Evolutionary conservation across 1,140 invertebrate genomes (phyloP).

Genomic region (Scaptodrosophila lebanonensis): DNA sequence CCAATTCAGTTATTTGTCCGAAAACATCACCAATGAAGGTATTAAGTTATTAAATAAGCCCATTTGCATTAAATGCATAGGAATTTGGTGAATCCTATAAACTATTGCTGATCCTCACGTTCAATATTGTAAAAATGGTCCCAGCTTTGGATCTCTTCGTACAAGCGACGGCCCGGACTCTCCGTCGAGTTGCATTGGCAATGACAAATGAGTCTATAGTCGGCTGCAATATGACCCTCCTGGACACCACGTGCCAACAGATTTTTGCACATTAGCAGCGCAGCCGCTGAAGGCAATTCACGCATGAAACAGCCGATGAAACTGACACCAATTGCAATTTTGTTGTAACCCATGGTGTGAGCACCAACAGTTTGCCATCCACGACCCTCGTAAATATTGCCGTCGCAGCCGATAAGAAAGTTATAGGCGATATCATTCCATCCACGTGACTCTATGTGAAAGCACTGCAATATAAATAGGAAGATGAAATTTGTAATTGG

Average conservation of each 20-base stretch:
- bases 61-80: slow-evolving; percentile 17
- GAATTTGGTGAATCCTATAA: slow-evolving; percentile 10
- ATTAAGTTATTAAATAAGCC: slow-evolving; percentile 1
- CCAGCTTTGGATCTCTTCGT: slow-evolving; percentile 71
- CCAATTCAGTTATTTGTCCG: slow-evolving; percentile 15
- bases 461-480: slow-evolving; percentile 76
- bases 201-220: slow-evolving; percentile 79
- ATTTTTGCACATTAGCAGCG: slow-evolving; percentile 66
- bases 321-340: slow-evolving; percentile 80
- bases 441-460: slow-evolving; percentile 79
- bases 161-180: slow-evolving; percentile 68
- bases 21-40: slow-evolving; percentile 15
- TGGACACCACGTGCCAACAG: slow-evolving; percentile 77
- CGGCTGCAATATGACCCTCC: slow-evolving; percentile 73
- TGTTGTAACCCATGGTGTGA: slow-evolving; percentile 83
- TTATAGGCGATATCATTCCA: slow-evolving; percentile 82
- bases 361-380: slow-evolving; percentile 83
- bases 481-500: background rate
- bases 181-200: slow-evolving; percentile 77
- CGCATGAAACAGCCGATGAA: slow-evolving; percentile 82
- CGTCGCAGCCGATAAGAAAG: slow-evolving; percentile 83
- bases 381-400: slow-evolving; percentile 82
- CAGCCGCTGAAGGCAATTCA: slow-evolving; percentile 62
- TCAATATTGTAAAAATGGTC: slow-evolving; percentile 68
- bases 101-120: slow-evolving; percentile 28